Conservation (phyloP, 2,113 vertebrate genomes). For the Lophura nycthemera region DNA sequence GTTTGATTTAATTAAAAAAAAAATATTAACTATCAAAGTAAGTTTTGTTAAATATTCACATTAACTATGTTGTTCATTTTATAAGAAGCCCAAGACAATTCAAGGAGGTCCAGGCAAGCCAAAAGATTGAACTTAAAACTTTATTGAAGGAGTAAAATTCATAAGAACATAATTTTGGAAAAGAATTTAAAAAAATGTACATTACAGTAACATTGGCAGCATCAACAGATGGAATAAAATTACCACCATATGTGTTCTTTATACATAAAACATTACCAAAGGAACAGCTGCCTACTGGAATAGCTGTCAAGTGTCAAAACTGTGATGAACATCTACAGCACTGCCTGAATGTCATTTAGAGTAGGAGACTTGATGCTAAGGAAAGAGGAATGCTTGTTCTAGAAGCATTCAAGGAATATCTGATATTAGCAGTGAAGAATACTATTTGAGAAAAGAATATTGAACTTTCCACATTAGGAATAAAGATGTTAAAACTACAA, state of each 20-base stretch:
- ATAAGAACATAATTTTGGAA: neutral
- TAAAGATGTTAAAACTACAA: neutral
- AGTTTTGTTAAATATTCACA: too few relatives aligned
- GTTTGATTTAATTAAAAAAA: too few relatives aligned
- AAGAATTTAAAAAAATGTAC: neutral
- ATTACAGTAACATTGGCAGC: neutral
- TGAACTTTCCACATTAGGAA: neutral
- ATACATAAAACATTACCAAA: neutral
- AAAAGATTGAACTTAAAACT: neutral
- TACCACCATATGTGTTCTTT: neutral
- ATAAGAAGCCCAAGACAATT: too few relatives aligned
- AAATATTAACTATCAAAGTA: too few relatives aligned
- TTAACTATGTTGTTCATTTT: too few relatives aligned
- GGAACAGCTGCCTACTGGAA: neutral
- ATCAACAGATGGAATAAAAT: neutral
- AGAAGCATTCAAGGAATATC: neutral
- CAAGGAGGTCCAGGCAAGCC: too few relatives aligned
- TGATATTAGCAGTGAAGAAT: neutral
- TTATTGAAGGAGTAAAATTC: neutral
- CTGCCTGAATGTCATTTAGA: neutral
- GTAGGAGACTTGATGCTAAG: neutral
- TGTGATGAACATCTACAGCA: neutral
- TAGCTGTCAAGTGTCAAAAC: neutral
- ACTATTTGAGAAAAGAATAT: neutral
- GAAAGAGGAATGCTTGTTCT: neutral